These are phyloP conservation scores for Strongylocentrotus purpuratus DNA, from an alignment of 35 echinoderm and acorn worm genomes.

Conservation along the genomic window DNA sequence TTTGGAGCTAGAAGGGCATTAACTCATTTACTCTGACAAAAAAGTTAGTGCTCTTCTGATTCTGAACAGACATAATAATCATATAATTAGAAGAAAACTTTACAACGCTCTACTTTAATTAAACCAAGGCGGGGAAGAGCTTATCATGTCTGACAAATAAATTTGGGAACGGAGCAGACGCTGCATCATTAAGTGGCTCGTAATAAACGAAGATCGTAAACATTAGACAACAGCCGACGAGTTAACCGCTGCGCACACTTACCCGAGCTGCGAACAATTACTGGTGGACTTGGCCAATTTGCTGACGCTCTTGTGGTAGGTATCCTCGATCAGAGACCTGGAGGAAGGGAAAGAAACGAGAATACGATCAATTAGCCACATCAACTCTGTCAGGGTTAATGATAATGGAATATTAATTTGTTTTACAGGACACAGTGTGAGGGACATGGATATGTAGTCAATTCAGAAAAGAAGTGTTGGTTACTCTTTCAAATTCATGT, in stretches of 20 bases:
- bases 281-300: conserved; percentile 91
- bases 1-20: too few relatives aligned
- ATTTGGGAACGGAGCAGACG: background rate
- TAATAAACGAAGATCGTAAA: background rate
- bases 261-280: conserved; percentile 85
- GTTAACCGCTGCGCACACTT: conserved; percentile 44
- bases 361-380: background rate
- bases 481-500: too few relatives aligned
- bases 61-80: background rate
- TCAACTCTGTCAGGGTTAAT: background rate
- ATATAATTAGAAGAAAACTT: background rate
- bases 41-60: too few relatives aligned
- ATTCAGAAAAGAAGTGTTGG: too few relatives aligned
- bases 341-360: background rate
- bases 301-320: conserved; percentile 91
- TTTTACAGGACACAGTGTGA: too few relatives aligned
- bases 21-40: too few relatives aligned
- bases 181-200: background rate
- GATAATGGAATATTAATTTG: too few relatives aligned
- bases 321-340: conserved; percentile 85
- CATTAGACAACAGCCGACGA: background rate
- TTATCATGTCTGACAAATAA: background rate
- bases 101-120: background rate
- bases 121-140: background rate
- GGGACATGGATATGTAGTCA: too few relatives aligned